phyloP scores from a whole-genome alignment of 1,140 invertebrate genomes.

The Limonius californicus region DNA sequence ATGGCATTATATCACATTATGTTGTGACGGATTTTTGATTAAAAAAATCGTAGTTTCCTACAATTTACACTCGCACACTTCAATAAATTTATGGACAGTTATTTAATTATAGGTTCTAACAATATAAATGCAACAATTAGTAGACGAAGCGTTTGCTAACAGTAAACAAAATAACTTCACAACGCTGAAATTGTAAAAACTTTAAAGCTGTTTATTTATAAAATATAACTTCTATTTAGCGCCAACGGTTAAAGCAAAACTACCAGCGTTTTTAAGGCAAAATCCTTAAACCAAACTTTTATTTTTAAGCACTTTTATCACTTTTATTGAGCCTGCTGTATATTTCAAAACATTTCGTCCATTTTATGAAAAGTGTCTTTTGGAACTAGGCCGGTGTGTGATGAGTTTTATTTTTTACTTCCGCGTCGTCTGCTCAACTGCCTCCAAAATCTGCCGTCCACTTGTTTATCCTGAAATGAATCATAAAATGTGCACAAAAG shows the following conservation, averaged over 20 bases:
- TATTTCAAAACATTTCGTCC: background rate
- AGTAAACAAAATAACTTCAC: background rate
- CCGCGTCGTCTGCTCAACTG: constrained; percentile 53
- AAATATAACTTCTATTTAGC: constrained; percentile 10
- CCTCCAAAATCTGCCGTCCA: constrained; percentile 54
- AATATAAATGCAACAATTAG: background rate
- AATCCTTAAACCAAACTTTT: background rate
- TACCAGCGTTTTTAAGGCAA: background rate
- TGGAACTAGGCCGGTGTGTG: constrained; percentile 37
- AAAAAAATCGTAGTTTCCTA: constrained; percentile 4
- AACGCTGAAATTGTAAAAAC: background rate
- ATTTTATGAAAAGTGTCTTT: background rate
- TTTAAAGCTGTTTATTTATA: constrained; percentile 2
- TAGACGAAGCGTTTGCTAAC: background rate
- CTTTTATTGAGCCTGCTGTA: background rate
- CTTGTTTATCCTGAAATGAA: constrained; percentile 50
- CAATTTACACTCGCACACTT: constrained; percentile 2
- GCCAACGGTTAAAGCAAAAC: constrained; percentile 2
- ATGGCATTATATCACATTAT: constrained; percentile 5
- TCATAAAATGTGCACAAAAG: constrained; percentile 8
- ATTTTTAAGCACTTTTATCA: constrained; percentile 5
- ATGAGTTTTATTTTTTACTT: constrained; percentile 33
- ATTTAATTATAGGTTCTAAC: background rate
- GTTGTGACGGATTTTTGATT: constrained; percentile 14
- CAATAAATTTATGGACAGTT: background rate